phyloP scores from a whole-genome alignment of 2,797 vertebrate genomes.

The Martes flavigula region DNA sequence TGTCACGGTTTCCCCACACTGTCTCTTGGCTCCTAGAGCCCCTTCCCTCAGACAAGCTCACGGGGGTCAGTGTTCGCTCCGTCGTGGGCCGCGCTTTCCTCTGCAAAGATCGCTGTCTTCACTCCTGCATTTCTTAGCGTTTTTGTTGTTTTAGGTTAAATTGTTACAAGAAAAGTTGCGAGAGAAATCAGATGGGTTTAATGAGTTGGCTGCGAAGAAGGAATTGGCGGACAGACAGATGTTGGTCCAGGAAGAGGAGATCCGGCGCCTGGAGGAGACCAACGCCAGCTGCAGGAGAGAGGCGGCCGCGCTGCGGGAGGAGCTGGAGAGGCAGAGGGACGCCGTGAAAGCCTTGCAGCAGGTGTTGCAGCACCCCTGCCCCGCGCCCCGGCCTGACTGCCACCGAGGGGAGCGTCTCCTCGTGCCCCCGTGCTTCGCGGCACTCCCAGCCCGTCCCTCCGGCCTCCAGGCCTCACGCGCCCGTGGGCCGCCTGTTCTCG shows the following conservation, averaged over 20 bases:
- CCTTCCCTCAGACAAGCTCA: fast-evolving
- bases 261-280: conserved; percentile 89
- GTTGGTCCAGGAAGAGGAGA: conserved; percentile 90
- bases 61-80: not conserved
- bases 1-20: not conserved
- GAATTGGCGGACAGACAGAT: conserved; percentile 89
- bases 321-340: conserved; percentile 88
- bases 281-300: conserved; percentile 82
- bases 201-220: conserved; percentile 87
- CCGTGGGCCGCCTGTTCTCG: no score
- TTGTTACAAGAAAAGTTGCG: conserved; percentile 91
- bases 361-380: conserved; percentile 83
- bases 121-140: not conserved
- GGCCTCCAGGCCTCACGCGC: not conserved
- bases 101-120: not conserved
- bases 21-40: not conserved
- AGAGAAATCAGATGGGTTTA: conserved; percentile 91
- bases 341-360: conserved; percentile 88
- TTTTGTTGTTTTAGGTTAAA: conserved; percentile 88
- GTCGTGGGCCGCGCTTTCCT: no score
- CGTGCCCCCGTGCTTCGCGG: not conserved
- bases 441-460: not conserved
- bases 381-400: fast-evolving
- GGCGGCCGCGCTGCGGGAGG: conserved; percentile 87
- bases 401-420: not conserved